A percentile compares a stretch with the other conserved stretches of the same genome.
Evolutionary conservation across 2,113 vertebrate genomes (phyloP).

Genomic region (Upupa epops): DNA sequence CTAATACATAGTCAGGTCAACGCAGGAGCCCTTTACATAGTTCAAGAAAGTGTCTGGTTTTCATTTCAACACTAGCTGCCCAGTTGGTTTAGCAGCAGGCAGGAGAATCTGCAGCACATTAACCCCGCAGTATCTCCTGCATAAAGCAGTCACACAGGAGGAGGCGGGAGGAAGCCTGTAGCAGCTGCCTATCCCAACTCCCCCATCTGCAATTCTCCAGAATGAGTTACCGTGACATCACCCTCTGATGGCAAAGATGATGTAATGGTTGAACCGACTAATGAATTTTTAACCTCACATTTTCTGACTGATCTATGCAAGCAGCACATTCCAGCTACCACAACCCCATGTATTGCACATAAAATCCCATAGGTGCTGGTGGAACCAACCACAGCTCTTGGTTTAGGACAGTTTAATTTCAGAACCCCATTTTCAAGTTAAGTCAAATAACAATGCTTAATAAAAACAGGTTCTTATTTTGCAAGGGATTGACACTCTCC

Average conservation of each 20-base stretch:
- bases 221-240: neutral
- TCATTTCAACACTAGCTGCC: neutral
- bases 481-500: neutral
- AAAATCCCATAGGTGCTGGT: neutral
- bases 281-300: neutral
- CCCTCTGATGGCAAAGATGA: neutral
- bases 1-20: rapidly evolving
- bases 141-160: neutral
- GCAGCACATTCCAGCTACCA: neutral
- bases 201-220: neutral
- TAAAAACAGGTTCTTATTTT: rapidly evolving
- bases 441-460: neutral
- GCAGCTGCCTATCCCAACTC: neutral
- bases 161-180: neutral
- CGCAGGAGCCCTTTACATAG: neutral
- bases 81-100: neutral
- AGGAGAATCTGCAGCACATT: neutral
- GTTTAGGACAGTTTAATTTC: neutral
- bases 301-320: neutral
- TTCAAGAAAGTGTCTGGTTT: neutral
- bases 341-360: rapidly evolving
- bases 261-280: neutral
- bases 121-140: rapidly evolving
- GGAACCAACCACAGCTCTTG: neutral
- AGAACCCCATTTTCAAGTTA: neutral